These are phyloP conservation scores for Tridacna gigas DNA, from an alignment of 2,888 invertebrate species.

Conservation along the genomic window DNA sequence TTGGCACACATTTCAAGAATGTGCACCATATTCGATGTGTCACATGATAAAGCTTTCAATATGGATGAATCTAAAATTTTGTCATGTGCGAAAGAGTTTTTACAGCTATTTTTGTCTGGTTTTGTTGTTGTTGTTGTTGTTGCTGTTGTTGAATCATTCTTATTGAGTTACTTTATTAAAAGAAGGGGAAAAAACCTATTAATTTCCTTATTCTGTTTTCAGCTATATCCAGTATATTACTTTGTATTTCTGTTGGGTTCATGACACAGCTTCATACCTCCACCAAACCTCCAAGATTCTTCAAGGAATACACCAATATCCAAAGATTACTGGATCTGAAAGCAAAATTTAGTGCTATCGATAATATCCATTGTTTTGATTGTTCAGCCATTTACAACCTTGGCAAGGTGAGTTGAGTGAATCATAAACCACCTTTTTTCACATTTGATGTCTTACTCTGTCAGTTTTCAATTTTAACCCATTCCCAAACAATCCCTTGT, in stretches of 20 bases:
- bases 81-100: too few relatives aligned
- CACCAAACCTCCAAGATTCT: conserved; percentile 81
- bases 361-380: conserved; percentile 75
- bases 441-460: too few relatives aligned
- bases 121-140: too few relatives aligned
- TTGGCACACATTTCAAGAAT: too few relatives aligned
- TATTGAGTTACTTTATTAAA: not conserved
- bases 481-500: too few relatives aligned
- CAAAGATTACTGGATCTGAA: conserved; percentile 80
- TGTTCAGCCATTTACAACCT: conserved; percentile 79
- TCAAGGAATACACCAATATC: conserved; percentile 78
- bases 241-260: conserved; percentile 74
- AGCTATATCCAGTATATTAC: conserved; percentile 72
- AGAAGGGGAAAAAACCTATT: not conserved
- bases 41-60: too few relatives aligned
- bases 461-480: too few relatives aligned
- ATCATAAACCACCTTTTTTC: too few relatives aligned
- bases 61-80: too few relatives aligned
- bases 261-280: conserved; percentile 76
- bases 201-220: conserved; percentile 31
- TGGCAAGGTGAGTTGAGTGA: conserved; percentile 59
- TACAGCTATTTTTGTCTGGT: too few relatives aligned
- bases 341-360: conserved; percentile 78
- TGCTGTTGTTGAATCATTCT: too few relatives aligned
- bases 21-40: too few relatives aligned